phyloP scores from a whole-genome alignment of 2,888 invertebrate species.

The Elysia crispata region DNA sequence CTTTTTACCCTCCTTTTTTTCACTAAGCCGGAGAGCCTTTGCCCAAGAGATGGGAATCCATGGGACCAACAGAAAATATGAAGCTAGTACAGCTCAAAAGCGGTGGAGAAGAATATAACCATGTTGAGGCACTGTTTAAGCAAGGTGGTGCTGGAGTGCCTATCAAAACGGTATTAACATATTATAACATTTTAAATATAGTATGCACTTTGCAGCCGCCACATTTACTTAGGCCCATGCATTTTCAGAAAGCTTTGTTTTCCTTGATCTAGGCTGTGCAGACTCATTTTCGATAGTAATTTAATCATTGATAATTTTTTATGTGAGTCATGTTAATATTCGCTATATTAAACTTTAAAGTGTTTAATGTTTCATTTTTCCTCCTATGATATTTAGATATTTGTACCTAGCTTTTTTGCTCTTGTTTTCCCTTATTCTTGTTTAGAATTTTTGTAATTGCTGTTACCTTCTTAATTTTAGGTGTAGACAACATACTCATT shows the following conservation, averaged over 20 bases:
- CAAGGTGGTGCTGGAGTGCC: slow-evolving; percentile 21
- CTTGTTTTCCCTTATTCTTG: too few relatives aligned
- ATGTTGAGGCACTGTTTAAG: slow-evolving; percentile 4
- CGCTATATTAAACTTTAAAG: not conserved
- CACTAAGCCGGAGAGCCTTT: slow-evolving; percentile 41
- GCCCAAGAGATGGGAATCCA: slow-evolving; percentile 46
- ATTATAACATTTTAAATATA: not conserved
- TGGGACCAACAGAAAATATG: slow-evolving; percentile 44
- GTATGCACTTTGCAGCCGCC: not conserved
- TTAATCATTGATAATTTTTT: too few relatives aligned
- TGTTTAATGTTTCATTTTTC: not conserved
- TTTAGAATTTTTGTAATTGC: too few relatives aligned
- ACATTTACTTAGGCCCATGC: not conserved
- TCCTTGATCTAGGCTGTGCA: too few relatives aligned
- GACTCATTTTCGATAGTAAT: too few relatives aligned
- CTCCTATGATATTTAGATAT: not conserved
- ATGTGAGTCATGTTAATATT: too few relatives aligned
- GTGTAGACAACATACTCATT: not conserved
- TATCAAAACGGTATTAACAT: slow-evolving; percentile 37
- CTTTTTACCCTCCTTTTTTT: not conserved
- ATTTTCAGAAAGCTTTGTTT: not conserved
- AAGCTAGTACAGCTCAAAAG: slow-evolving; percentile 42
- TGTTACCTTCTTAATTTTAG: too few relatives aligned
- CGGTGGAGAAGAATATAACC: slow-evolving; percentile 42
- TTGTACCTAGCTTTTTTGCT: too few relatives aligned